Conservation (phyloP, 2,113 vertebrate genomes). For the Trichechus manatus region DNA sequence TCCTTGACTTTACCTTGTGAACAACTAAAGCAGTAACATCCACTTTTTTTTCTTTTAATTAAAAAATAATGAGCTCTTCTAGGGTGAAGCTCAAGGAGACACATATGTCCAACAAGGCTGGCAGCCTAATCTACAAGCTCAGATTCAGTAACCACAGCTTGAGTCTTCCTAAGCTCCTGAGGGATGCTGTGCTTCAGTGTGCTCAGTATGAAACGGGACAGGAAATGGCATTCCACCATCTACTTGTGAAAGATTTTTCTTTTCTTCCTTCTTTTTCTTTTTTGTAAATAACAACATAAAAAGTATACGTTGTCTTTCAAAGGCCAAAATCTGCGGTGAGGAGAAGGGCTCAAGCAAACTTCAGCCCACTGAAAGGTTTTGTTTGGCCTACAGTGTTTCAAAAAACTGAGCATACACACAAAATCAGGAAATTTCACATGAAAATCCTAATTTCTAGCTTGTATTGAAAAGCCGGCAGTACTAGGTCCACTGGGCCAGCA, state of each 20-base stretch:
- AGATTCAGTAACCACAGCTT: neutral
- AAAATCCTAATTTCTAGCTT: neutral
- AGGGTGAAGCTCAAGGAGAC: neutral
- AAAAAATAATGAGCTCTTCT: constrained; percentile 55
- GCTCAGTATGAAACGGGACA: neutral
- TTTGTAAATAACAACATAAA: constrained; percentile 25
- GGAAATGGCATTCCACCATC: neutral
- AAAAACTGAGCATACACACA: neutral
- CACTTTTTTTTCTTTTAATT: neutral
- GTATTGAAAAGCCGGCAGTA: neutral
- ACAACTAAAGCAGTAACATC: constrained; percentile 39
- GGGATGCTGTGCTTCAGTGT: neutral
- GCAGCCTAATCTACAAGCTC: neutral
- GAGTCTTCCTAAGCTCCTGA: neutral
- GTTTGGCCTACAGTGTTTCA: neutral
- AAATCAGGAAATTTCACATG: constrained; percentile 7
- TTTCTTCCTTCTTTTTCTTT: neutral
- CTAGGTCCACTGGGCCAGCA: neutral
- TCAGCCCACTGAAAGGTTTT: neutral
- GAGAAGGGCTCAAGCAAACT: neutral
- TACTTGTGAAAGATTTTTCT: constrained; percentile 16
- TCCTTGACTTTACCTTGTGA: constrained; percentile 59
- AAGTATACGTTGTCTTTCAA: neutral
- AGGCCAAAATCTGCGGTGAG: neutral
- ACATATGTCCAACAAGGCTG: neutral